phyloP scores from a whole-genome alignment of 2,113 vertebrate species.

The Vombatus ursinus region DNA sequence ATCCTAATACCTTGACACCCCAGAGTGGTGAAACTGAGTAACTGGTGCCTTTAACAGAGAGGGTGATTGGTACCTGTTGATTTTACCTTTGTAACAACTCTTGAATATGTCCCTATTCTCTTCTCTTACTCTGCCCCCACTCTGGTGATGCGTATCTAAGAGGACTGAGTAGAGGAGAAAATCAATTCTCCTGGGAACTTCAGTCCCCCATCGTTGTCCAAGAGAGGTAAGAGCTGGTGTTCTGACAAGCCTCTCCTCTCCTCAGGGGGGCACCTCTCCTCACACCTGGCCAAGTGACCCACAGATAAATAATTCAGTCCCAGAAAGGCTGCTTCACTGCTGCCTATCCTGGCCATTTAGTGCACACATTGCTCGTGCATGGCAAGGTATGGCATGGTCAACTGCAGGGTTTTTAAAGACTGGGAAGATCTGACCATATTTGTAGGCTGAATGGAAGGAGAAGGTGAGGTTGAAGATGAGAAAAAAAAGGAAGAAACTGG shows the following conservation, averaged over 20 bases:
- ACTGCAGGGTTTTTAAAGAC: background rate
- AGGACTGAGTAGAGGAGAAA: background rate
- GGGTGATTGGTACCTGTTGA: too few relatives aligned
- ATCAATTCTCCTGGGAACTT: background rate
- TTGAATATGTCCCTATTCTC: too few relatives aligned
- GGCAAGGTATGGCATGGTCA: background rate
- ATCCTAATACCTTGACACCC: too few relatives aligned
- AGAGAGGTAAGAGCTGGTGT: background rate
- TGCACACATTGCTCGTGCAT: slow-evolving; percentile 50
- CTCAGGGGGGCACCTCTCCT: background rate
- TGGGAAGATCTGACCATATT: background rate
- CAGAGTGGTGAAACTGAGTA: too few relatives aligned
- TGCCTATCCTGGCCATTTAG: slow-evolving; percentile 66
- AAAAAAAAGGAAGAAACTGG: background rate
- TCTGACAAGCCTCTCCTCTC: rapidly evolving
- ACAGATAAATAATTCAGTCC: slow-evolving; percentile 79
- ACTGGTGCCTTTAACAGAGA: too few relatives aligned
- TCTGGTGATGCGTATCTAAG: background rate
- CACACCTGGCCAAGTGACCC: slow-evolving; percentile 34
- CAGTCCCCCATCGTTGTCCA: background rate
- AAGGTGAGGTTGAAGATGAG: background rate
- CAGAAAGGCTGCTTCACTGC: slow-evolving; percentile 50
- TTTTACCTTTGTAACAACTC: too few relatives aligned
- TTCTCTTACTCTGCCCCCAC: too few relatives aligned
- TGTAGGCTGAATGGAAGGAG: background rate